phyloP scores from a whole-genome alignment of 1,140 invertebrate genomes.

The Pseudachorutes palmiensis region DNA sequence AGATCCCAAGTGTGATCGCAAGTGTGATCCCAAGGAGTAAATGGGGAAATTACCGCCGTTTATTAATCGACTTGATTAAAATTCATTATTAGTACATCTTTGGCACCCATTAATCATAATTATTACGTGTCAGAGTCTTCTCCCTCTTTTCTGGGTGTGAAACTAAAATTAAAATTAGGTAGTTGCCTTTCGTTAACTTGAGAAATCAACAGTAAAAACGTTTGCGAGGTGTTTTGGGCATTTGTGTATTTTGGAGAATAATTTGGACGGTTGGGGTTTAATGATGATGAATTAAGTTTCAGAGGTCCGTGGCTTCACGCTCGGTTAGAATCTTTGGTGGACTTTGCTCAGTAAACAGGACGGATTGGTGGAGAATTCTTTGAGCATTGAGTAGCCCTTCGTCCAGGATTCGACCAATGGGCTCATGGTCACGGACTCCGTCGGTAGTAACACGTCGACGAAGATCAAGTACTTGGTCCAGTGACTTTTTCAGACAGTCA shows the following conservation, averaged over 20 bases:
- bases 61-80: too few species aligned
- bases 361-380: constrained; percentile 31
- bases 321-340: constrained; percentile 37
- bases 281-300: too few species aligned
- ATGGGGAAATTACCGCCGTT: too few species aligned
- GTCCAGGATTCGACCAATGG: constrained; percentile 34
- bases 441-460: constrained; percentile 25
- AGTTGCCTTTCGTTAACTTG: too few species aligned
- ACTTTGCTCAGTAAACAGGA: constrained; percentile 27
- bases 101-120: too few species aligned
- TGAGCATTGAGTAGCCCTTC: constrained; percentile 34
- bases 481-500: constrained; percentile 30
- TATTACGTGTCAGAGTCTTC: too few species aligned
- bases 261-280: not conserved
- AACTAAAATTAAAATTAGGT: too few species aligned
- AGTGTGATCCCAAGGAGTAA: too few species aligned
- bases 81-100: too few species aligned
- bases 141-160: too few species aligned
- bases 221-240: too few species aligned
- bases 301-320: constrained; percentile 34
- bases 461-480: constrained; percentile 35
- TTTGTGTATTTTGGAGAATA: not conserved
- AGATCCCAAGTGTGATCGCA: not conserved
- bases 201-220: too few species aligned
- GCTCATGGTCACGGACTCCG: constrained; percentile 31